Base-by-base conservation (phyloP, 2,888 invertebrate genomes). In the Cryptocephalus primarius region DNA sequence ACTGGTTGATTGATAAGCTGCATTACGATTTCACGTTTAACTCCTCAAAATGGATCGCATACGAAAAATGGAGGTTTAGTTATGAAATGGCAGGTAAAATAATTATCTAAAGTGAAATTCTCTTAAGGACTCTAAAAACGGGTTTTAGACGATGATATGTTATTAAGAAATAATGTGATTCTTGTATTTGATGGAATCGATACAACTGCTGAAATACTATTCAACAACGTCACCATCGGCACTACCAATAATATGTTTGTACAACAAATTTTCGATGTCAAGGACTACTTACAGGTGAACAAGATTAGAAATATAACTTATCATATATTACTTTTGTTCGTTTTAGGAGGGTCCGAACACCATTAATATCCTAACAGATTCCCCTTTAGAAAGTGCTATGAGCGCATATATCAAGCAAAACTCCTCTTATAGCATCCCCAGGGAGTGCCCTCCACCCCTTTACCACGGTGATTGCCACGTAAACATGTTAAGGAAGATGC, bases 391-490 rank as follows among this genome's bases (percentile, higher is more conserved):
- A 22, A 22, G 22, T 6, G 22, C 22, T 6, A 22, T 22, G 22
- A 22, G 22, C 6, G 22, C 22, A 22, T 22, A 22, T 22, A 22
- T 22, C 22, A 48, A 59, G 44, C 64, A 67, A 51, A 42, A 58
- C n/a, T 34, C 49, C 43, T 47, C 57, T 14, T 68, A 70, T 69
- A 51, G 66, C 58, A 71, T 88, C 54, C 85, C 87, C 0, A 92
- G 92, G 0, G 72, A 73, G 9, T 94, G 93, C 64, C 85, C 89
- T 0, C 80, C 84, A 0, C 61, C 68, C 0, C 71, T 71, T 1
- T 90, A 90, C 60, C 75, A 88, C 49, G 94, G 95, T 0, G 91
- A 92, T 66, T 94, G 94, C 59, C 89, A 95, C 61, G 84, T 80
- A 4, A 95, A 97, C 71, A 85, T 89, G 67, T 72, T 94, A 39